Evolutionary conservation across 2,113 vertebrate species (phyloP).

Genomic region (Varanus salvator): DNA sequence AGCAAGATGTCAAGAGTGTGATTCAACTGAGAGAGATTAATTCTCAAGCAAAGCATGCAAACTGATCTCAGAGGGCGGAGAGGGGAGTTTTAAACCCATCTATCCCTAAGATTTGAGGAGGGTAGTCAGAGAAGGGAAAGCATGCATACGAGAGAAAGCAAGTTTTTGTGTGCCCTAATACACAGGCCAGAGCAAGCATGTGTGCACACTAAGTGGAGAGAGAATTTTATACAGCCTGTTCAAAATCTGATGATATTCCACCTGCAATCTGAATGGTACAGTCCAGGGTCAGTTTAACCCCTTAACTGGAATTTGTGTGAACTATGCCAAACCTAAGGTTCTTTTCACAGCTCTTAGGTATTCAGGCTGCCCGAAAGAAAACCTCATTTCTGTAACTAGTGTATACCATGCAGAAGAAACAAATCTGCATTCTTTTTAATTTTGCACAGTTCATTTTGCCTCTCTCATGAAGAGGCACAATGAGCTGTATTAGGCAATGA

Average conservation of each 20-base stretch:
- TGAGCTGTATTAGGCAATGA: too few species aligned
- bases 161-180: too few species aligned
- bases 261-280: neutral
- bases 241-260: neutral
- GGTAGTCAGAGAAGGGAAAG: too few species aligned
- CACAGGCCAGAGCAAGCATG: too few species aligned
- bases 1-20: too few species aligned
- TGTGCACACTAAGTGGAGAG: too few species aligned
- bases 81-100: too few species aligned
- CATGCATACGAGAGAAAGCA: too few species aligned
- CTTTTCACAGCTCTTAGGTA: neutral
- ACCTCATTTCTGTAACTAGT: neutral
- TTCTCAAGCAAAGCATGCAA: too few species aligned
- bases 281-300: neutral
- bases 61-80: too few species aligned
- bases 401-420: neutral
- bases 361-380: neutral
- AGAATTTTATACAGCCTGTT: neutral
- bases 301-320: neutral
- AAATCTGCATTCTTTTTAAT: neutral
- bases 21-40: too few species aligned
- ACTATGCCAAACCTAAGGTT: neutral
- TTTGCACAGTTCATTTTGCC: neutral
- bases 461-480: neutral
- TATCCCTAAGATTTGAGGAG: too few species aligned